Percentiles rank a stretch among this genome's conserved stretches.
phyloP scores from a whole-genome alignment of 2,797 vertebrate species.

The Vultur gryphus region DNA sequence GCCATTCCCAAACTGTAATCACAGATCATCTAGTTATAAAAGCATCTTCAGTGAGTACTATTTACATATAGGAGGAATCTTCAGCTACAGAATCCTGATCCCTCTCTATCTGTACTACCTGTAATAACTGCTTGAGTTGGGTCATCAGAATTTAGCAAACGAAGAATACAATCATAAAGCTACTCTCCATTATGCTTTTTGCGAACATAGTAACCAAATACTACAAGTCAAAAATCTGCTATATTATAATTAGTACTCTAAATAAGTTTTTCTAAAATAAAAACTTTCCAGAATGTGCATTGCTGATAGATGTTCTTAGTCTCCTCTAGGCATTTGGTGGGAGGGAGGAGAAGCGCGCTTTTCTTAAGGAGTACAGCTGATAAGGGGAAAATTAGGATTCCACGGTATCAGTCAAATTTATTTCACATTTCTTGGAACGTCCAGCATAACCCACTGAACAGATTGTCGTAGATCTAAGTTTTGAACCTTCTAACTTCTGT shows the following conservation, averaged over 20 bases:
- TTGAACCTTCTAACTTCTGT: neutral
- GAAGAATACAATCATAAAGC: neutral
- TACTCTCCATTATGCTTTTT: neutral
- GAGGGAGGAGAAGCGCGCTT: fast-evolving
- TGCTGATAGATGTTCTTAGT: neutral
- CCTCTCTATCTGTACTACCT: neutral
- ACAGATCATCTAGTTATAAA: neutral
- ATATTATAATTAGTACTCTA: neutral
- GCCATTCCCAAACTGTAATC: neutral
- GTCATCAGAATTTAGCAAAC: neutral
- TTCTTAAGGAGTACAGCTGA: neutral
- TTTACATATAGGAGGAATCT: neutral
- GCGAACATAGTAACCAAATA: neutral
- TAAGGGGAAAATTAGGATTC: neutral
- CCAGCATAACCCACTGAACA: neutral
- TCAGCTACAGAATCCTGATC: neutral
- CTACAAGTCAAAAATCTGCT: neutral
- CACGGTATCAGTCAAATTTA: neutral
- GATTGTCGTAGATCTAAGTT: neutral
- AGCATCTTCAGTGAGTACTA: neutral
- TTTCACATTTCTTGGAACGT: neutral
- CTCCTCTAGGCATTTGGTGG: neutral
- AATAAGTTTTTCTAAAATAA: neutral
- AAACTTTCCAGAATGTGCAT: neutral
- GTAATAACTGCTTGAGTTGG: neutral